phyloP scores from a whole-genome alignment of 2,888 invertebrate genomes.

The Leptothorax acervorum region DNA sequence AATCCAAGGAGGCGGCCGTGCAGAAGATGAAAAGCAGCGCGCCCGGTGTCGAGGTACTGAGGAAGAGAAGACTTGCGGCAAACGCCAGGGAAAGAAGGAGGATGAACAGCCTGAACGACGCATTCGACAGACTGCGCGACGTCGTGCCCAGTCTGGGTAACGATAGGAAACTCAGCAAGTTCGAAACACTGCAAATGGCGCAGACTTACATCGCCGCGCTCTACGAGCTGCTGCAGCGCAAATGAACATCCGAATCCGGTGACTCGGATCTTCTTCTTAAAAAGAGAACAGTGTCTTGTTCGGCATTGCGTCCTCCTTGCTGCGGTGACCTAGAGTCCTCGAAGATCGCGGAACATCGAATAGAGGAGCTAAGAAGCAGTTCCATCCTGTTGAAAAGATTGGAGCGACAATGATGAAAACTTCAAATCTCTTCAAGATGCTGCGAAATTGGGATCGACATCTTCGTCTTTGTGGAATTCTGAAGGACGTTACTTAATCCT shows the following conservation, averaged over 20 bases:
- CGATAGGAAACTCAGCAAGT: conserved; percentile 91
- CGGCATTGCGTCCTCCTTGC: background rate
- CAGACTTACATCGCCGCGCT: conserved; percentile 91
- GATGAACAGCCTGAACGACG: conserved; percentile 91
- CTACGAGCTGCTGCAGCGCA: conserved; percentile 87
- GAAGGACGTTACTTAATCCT: background rate
- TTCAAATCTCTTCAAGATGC: background rate
- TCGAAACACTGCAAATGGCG: conserved; percentile 92
- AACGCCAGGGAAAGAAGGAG: conserved; percentile 91
- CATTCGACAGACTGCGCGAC: conserved; percentile 90
- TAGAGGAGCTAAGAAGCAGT: background rate
- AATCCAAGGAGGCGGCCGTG: conserved; percentile 71
- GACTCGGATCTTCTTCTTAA: conserved; percentile 18
- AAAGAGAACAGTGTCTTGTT: conserved; percentile 16
- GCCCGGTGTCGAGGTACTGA: conserved; percentile 86
- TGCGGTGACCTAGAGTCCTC: background rate
- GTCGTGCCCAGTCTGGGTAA: conserved; percentile 91
- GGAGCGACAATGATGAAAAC: background rate
- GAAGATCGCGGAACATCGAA: background rate
- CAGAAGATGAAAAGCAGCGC: conserved; percentile 79
- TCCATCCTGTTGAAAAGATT: background rate
- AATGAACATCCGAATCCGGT: conserved; percentile 68
- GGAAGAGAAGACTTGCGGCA: conserved; percentile 89
- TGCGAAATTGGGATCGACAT: background rate
- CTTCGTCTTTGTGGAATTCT: background rate